Percentiles rank a stretch among this genome's conserved stretches.
These are phyloP conservation scores for Spinus olivaceus DNA, from an alignment of 2,797 vertebrate genomes.

Conservation along the genomic window DNA sequence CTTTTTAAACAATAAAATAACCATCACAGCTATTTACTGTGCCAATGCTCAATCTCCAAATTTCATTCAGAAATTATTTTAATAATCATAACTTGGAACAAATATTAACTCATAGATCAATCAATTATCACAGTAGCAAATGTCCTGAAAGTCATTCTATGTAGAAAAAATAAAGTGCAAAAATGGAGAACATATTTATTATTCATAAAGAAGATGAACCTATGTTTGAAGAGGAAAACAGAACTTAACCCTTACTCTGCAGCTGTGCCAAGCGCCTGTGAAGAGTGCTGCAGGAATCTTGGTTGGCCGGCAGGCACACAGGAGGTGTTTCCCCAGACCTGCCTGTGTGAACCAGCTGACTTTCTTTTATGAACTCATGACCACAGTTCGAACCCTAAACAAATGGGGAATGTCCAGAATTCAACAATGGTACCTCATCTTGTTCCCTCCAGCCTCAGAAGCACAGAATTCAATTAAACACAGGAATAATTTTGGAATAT, in stretches of 20 bases:
- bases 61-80: background rate
- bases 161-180: background rate
- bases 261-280: background rate
- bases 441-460: background rate
- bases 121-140: background rate
- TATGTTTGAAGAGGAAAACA: background rate
- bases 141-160: background rate
- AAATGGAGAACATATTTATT: background rate
- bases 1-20: background rate
- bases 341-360: background rate
- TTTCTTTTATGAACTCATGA: background rate
- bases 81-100: background rate
- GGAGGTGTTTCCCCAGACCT: background rate
- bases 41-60: background rate
- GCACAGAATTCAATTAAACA: background rate
- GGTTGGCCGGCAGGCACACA: background rate
- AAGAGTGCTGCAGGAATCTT: background rate
- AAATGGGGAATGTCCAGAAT: background rate
- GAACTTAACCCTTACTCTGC: background rate
- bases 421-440: accelerated
- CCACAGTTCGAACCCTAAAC: background rate
- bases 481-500: background rate
- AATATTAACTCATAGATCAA: background rate
- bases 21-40: background rate
- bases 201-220: background rate